Conservation (phyloP, 2,113 vertebrate genomes). For the Zapornia atra region DNA sequence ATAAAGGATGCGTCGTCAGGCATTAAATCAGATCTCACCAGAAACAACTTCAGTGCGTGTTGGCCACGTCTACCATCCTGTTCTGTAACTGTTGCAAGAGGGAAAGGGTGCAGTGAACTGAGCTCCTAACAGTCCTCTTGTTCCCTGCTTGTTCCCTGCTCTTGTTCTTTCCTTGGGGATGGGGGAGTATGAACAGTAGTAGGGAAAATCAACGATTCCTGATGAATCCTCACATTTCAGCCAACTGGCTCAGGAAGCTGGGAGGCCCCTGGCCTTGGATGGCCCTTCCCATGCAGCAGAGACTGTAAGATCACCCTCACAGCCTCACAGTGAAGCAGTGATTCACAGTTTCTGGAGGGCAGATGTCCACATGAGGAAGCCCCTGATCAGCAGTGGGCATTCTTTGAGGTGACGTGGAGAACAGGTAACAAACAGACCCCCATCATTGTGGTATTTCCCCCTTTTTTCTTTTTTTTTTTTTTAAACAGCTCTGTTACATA, state of each 20-base stretch:
- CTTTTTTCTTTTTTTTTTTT: background rate
- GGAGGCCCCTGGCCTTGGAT: background rate
- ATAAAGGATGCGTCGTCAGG: background rate
- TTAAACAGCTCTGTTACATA: background rate
- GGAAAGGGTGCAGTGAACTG: background rate
- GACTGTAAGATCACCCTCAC: background rate
- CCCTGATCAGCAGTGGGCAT: background rate
- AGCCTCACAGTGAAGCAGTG: background rate
- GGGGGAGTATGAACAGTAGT: background rate
- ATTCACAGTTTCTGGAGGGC: background rate
- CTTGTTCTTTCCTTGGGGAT: background rate
- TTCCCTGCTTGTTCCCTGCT: background rate
- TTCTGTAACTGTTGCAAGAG: background rate
- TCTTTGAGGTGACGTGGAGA: background rate
- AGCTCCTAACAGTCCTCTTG: background rate
- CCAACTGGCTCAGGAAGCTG: background rate
- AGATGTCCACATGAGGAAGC: background rate
- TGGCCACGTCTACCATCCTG: background rate
- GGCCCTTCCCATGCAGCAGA: background rate
- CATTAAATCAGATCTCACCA: background rate
- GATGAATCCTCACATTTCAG: background rate
- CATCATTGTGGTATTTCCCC: background rate
- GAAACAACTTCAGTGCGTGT: background rate
- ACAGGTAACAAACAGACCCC: background rate
- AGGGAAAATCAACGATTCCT: background rate